Evolutionary conservation across 2,888 invertebrate species (phyloP).

Genomic region (Harpalus rufipes): DNA sequence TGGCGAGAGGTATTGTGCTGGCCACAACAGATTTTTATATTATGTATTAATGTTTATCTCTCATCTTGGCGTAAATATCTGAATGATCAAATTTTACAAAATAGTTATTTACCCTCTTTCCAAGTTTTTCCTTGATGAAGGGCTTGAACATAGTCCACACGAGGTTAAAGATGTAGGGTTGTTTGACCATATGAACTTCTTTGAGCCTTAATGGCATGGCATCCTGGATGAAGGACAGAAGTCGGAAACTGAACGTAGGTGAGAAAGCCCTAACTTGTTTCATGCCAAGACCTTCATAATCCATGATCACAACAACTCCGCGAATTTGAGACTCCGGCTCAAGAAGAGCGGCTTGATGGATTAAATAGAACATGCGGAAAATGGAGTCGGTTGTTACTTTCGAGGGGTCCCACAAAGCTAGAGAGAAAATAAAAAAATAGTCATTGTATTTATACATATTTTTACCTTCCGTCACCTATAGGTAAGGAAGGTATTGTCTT

Average conservation of each 20-base stretch:
- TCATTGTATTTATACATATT: neutral
- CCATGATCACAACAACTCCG: constrained; percentile 90
- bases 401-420: constrained; percentile 87
- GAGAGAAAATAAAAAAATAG: constrained; percentile 64
- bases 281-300: constrained; percentile 88
- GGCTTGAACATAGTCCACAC: constrained; percentile 93
- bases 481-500: too few relatives aligned
- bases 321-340: constrained; percentile 90
- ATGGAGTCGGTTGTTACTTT: constrained; percentile 86
- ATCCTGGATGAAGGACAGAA: constrained; percentile 90
- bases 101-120: constrained; percentile 82
- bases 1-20: too few relatives aligned
- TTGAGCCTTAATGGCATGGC: constrained; percentile 91
- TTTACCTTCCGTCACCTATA: too few relatives aligned
- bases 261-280: constrained; percentile 86
- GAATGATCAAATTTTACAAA: too few relatives aligned
- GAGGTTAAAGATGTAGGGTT: constrained; percentile 90
- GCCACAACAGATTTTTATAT: too few relatives aligned
- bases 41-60: too few relatives aligned
- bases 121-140: constrained; percentile 88
- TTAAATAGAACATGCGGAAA: constrained; percentile 88
- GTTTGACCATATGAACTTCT: constrained; percentile 91
- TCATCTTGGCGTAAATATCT: too few relatives aligned
- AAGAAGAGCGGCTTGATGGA: constrained; percentile 88
- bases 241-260: constrained; percentile 86